Evolutionary conservation across 2,113 vertebrate genomes (phyloP).

Genomic region (Alouatta palliata): DNA sequence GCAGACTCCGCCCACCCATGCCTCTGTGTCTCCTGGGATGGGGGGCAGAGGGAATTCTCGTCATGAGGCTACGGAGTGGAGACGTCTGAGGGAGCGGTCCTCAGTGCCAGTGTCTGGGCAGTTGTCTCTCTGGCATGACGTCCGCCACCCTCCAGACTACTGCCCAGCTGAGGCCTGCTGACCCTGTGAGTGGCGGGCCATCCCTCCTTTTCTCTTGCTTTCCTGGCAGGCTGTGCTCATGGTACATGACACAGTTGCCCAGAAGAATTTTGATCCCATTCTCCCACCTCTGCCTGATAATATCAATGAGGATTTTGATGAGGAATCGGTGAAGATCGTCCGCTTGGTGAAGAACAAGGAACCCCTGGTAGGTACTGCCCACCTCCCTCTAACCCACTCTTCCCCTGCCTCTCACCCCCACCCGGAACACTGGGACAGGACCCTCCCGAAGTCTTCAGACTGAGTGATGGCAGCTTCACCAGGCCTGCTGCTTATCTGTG

Average conservation of each 20-base stretch:
- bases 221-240: slow-evolving; percentile 90
- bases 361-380: slow-evolving; percentile 89
- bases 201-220: not conserved
- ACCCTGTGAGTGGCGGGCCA: not conserved
- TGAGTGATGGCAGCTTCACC: not conserved
- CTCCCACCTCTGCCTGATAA: slow-evolving; percentile 93
- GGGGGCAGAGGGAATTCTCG: not conserved
- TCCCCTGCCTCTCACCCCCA: not conserved
- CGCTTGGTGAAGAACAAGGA: slow-evolving; percentile 97
- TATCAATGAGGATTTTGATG: slow-evolving; percentile 92
- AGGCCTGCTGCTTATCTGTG: not conserved
- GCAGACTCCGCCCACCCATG: not conserved
- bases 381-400: no score
- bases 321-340: slow-evolving; percentile 97
- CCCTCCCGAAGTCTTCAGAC: not conserved
- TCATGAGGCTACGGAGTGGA: not conserved
- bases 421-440: not conserved
- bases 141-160: not conserved
- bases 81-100: not conserved
- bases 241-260: slow-evolving; percentile 95
- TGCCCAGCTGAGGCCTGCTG: not conserved
- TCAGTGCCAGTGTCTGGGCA: not conserved
- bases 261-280: slow-evolving; percentile 96
- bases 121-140: not conserved
- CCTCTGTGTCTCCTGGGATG: not conserved